Evolutionary conservation across 64 coral and sea anemone species (phyloP), one percentile per base, ranked within the genome.

Genomic region (Montipora foliosa): DNA sequence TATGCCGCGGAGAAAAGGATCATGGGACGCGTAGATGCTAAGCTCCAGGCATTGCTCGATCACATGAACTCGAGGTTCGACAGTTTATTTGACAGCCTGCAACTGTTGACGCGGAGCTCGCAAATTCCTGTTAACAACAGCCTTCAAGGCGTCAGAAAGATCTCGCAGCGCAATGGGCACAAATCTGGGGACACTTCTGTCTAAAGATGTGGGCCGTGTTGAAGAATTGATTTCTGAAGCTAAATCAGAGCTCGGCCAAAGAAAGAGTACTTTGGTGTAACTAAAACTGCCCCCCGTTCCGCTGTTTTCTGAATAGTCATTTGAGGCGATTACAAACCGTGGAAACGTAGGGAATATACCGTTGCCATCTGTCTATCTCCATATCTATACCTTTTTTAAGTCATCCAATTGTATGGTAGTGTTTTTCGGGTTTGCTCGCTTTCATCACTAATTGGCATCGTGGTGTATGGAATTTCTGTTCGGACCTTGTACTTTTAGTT

Each of bases 1-100:
- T 98, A 94, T 62, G 94, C 97, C 13, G 88, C 97, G 6, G 97
- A 98, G 87, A 89, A 98, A 76, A 90, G 97, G 64, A 95, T 98
- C 64, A 95, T 95, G 94, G 94, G 90, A 44, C 90, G 87, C 70
- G 97, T 98, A 0, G 97, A 98, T 15, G 67, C 67, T 45, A 95
- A 98, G 87, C 89, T 95, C 75, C 87, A 90, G 82, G 67, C 95
- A 47, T 74, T 98, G 12, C 85, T 89, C 48, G 76, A 93, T 17
- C 91, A 98, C 70, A 93, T 98, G 49, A 91, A 98, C 80, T 91
- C 95, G 4, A 89, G 88, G 66, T 97, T 97, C 58, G 95, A 97
- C 25, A 70, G 44, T 45, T 70, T 97, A 15, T 94, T 88, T 19
- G 83, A 92, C 20, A 88, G 77, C 7, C 20, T 94, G 87, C 91